Evolutionary conservation across 2,113 vertebrate genomes (phyloP).

Genomic region (Mobula hypostoma): DNA sequence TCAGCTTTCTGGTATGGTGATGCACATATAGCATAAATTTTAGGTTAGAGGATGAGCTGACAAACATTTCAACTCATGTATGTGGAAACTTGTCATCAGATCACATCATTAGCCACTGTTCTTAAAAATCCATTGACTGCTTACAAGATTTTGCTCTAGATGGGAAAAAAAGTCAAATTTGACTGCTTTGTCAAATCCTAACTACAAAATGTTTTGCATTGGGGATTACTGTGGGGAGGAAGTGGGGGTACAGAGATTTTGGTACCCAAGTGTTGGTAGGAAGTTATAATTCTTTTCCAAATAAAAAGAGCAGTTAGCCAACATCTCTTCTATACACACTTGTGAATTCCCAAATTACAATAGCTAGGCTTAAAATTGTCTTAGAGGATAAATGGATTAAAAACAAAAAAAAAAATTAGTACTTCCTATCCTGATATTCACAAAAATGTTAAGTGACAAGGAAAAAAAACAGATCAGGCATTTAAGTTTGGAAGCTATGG

Average conservation of each 20-base stretch:
- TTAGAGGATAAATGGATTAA: too few species aligned
- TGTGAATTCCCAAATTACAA: too few species aligned
- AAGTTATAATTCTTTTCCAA: not conserved
- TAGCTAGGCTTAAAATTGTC: too few species aligned
- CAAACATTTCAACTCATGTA: too few species aligned
- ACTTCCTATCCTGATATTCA: too few species aligned
- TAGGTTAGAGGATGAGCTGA: not conserved
- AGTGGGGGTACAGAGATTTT: too few species aligned
- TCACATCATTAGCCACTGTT: not conserved
- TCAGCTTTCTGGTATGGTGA: not conserved
- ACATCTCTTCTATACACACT: not conserved
- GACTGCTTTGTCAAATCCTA: not conserved
- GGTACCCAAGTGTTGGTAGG: not conserved
- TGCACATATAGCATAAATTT: not conserved
- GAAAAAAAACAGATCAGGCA: too few species aligned
- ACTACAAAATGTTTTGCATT: not conserved
- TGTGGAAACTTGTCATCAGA: not conserved
- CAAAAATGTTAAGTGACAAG: too few species aligned
- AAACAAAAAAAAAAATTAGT: too few species aligned
- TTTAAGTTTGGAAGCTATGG: too few species aligned
- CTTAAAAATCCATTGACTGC: not conserved
- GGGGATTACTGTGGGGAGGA: too few species aligned
- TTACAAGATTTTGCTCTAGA: not conserved
- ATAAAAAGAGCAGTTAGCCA: too few species aligned
- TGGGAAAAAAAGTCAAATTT: not conserved